Evolutionary conservation across 2,797 vertebrate genomes (phyloP), one percentile per base, ranked within the genome.

Genomic region (Pangasius mekongensis): DNA sequence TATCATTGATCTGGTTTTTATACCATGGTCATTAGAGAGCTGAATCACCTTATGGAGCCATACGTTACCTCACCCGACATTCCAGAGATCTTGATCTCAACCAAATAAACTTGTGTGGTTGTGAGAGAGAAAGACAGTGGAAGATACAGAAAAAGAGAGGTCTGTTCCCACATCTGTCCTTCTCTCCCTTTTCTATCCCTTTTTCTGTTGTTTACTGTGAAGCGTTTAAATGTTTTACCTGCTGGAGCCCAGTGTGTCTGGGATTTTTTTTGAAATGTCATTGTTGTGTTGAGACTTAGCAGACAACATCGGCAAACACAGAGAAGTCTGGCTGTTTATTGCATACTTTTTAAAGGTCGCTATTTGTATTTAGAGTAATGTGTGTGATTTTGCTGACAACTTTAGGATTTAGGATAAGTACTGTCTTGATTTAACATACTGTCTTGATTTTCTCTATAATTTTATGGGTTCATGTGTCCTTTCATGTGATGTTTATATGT

Each of bases 1-100:
- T 85, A 56, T 39, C 30, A 9, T 60, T 18, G 30, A 84, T 88
- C 58, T 43, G 10, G 20, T 47, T 84, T 76, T 58, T 86, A 64
- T 56, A 22, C 24, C 58, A 30, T 11, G 30, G 36, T 77, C 81
- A 84, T 87, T 84, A 88, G 81, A 77, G 87, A 62, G 56, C n/a
- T 62, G 67, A 47, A 58, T 74, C 81, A 66, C 43, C 30, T 73
- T 74, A n/a, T 60, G 10, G 39, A 36, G 52, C 58, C 69, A 56
- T 64, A 36, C 3, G 6, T 74, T 77, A 49, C n/a, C 22, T 20
- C 14, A 69, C 27, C 54, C 24, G 36, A 81, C 49, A n/a, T 33
- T 43, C 49, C 49, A 67, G 62, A 86, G 76, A 56, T 81, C 47
- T 33, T 71, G 49, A 30, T 87, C 47, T 87, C 4, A 1, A 10